Evolutionary conservation across 2,888 invertebrate genomes (phyloP).

Genomic region (Pasiphila rectangulata): DNA sequence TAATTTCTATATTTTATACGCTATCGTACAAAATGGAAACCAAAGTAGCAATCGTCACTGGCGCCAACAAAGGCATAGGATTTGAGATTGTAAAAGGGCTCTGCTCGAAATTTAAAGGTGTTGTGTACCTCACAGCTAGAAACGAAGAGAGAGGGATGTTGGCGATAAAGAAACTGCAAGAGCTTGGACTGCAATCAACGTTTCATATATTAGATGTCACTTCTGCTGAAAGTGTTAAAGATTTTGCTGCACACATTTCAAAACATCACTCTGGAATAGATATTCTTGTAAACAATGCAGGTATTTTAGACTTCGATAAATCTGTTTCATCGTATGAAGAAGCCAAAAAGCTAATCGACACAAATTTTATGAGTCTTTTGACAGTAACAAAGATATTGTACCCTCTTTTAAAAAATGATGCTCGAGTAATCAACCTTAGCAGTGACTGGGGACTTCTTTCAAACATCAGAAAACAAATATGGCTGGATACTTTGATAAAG

Average conservation of each 20-base stretch:
- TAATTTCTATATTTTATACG: slow-evolving; percentile 17
- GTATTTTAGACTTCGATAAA: slow-evolving; percentile 83
- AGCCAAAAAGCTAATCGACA: slow-evolving; percentile 85
- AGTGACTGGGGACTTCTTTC: slow-evolving; percentile 80
- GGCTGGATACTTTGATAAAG: slow-evolving; percentile 67
- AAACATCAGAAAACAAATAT: slow-evolving; percentile 69
- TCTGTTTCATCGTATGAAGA: slow-evolving; percentile 84
- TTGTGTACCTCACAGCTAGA: slow-evolving; percentile 87
- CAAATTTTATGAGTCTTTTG: slow-evolving; percentile 86
- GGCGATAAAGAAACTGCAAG: slow-evolving; percentile 82
- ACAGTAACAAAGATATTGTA: slow-evolving; percentile 85
- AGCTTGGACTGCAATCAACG: slow-evolving; percentile 77
- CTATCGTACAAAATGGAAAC: slow-evolving; percentile 70
- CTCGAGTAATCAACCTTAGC: slow-evolving; percentile 88
- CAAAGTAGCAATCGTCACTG: slow-evolving; percentile 77
- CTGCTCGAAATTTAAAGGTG: slow-evolving; percentile 85
- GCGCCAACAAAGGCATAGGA: slow-evolving; percentile 72
- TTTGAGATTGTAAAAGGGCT: slow-evolving; percentile 78
- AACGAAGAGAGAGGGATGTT: slow-evolving; percentile 81
- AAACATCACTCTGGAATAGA: slow-evolving; percentile 85
- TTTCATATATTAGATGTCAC: slow-evolving; percentile 87
- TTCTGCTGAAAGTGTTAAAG: slow-evolving; percentile 81
- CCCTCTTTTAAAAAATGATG: slow-evolving; percentile 85
- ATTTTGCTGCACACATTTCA: slow-evolving; percentile 81
- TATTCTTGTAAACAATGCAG: slow-evolving; percentile 89